Base-by-base conservation (phyloP, 2,113 vertebrate species). In the Carassius auratus region DNA sequence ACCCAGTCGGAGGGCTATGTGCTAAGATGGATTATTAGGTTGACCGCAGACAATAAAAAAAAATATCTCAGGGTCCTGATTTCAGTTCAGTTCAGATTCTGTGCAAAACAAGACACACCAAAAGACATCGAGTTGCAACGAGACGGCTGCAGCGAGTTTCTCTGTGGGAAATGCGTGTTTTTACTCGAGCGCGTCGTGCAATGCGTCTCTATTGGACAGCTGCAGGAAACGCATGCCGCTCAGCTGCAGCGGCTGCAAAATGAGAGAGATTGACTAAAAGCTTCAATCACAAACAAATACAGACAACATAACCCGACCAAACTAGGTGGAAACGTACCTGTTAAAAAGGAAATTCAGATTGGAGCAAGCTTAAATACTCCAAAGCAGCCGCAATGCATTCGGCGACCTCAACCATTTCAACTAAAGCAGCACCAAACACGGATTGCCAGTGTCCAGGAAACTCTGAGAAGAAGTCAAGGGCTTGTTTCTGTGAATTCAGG, bases 141-240 rank as follows among this genome's bases (percentile, higher is more conserved):
- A n/a, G n/a, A n/a, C n/a, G n/a, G n/a, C n/a, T 89, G 84, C 10
- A 81, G 91, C n/a, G 94, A 95, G 90, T 94, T 95, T 76, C 90
- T 95, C 48, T 96, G 94, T 50, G 92, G 93, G 8, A 95, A 95
- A 89, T 96, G 95, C 42, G 93, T 92, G 77, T 94, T 93, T 84
- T 93, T 92, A 91, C 86, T 96, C 85, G 95, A 95, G 87, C 92
- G 92, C 42, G 91, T 95, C 71, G 87, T 94, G 2, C 89, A 92
- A 7, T 94, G 87, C 48, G 81, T 94, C 13, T 81, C 91, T 75
- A 91, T 93, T 19, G 85, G 88, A 55, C 91, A 90, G 69, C 87
- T 94, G 68, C 92, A 92, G 88, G 92, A 93, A 1, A 88, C 92
- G 12, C 89, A 93, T 61, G 86, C 33, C 68, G 82, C 57, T 76